phyloP scores from a whole-genome alignment of 2,888 invertebrate species.

The Empis stercorea region DNA sequence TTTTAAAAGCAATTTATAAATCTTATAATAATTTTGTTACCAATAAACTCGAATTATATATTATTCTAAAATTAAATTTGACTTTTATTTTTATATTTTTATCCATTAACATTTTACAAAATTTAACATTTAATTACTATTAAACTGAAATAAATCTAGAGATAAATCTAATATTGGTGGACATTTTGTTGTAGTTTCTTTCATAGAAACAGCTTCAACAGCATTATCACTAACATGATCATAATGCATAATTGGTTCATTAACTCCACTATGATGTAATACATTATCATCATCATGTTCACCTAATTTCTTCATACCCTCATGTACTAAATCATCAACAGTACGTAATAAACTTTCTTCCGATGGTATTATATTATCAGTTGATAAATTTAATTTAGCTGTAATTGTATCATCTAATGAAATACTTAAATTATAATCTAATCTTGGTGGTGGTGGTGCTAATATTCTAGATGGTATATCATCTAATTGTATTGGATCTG shows the following conservation, averaged over 20 bases:
- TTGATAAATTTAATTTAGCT: conserved; percentile 31
- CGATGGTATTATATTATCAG: conserved; percentile 30
- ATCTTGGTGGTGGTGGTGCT: conserved; percentile 16
- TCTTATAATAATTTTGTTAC: too few relatives aligned
- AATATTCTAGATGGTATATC: neutral
- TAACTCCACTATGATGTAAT: conserved; percentile 4
- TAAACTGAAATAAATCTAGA: conserved; percentile 33
- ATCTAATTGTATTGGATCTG: conserved; percentile 16
- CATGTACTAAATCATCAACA: conserved; percentile 29
- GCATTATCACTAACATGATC: conserved; percentile 36
- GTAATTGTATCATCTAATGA: conserved; percentile 31
- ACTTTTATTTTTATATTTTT: too few relatives aligned
- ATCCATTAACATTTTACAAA: neutral
- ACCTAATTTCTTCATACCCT: conserved; percentile 20
- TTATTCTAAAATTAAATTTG: too few relatives aligned
- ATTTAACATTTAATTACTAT: conserved; percentile 38
- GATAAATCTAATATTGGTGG: conserved; percentile 28
- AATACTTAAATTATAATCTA: conserved; percentile 32
- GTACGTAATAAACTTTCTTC: conserved; percentile 33
- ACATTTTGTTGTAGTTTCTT: conserved; percentile 21
- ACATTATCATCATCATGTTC: conserved; percentile 16
- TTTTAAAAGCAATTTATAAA: too few relatives aligned
- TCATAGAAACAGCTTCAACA: conserved; percentile 32
- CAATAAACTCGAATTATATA: too few relatives aligned
- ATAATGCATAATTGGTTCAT: conserved; percentile 22